These are phyloP conservation scores for Eutrigla gurnardus DNA, from an alignment of 2,797 vertebrate species.

Conservation along the genomic window DNA sequence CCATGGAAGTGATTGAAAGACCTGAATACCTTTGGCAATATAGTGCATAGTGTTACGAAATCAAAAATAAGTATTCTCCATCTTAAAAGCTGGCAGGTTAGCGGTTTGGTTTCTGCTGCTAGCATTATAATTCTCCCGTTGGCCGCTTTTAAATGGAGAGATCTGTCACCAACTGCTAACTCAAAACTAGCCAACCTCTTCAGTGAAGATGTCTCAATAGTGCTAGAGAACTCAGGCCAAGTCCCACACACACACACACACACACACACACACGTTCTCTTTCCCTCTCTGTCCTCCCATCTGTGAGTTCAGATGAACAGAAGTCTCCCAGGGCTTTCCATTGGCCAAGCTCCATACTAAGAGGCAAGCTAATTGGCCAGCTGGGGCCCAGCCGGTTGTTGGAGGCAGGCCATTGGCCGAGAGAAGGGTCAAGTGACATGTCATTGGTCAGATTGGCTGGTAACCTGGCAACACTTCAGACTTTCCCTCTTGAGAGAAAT, in stretches of 20 bases:
- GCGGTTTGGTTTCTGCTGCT: slow-evolving; percentile 12
- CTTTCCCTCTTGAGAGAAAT: slow-evolving; percentile 60
- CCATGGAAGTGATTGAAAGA: too few relatives aligned
- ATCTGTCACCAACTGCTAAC: slow-evolving; percentile 70
- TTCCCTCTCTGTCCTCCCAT: slow-evolving; percentile 75
- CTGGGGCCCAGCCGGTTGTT: slow-evolving; percentile 80
- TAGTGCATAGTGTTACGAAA: neutral
- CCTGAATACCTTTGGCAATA: too few relatives aligned
- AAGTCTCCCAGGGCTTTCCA: slow-evolving; percentile 79
- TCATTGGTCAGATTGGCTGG: slow-evolving; percentile 78
- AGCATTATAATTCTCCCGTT: slow-evolving; percentile 30
- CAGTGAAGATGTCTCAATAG: slow-evolving; percentile 77
- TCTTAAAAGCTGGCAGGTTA: slow-evolving; percentile 22
- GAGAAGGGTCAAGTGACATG: slow-evolving; percentile 78
- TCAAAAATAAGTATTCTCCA: neutral
- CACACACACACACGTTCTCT: slow-evolving; percentile 30
- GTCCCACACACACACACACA: slow-evolving; percentile 39
- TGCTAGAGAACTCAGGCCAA: slow-evolving; percentile 71
- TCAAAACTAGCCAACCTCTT: slow-evolving; percentile 72
- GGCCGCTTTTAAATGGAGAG: slow-evolving; percentile 57
- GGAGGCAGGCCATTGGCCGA: slow-evolving; percentile 78
- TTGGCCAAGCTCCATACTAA: slow-evolving; percentile 79
- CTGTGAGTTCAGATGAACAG: slow-evolving; percentile 81
- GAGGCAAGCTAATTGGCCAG: slow-evolving; percentile 85
- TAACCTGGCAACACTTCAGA: slow-evolving; percentile 72